A percentile compares a stretch with the other conserved stretches of the same genome.
These are phyloP conservation scores for Endomychus coccineus DNA, from an alignment of 2,888 invertebrate genomes.

Conservation along the genomic window DNA sequence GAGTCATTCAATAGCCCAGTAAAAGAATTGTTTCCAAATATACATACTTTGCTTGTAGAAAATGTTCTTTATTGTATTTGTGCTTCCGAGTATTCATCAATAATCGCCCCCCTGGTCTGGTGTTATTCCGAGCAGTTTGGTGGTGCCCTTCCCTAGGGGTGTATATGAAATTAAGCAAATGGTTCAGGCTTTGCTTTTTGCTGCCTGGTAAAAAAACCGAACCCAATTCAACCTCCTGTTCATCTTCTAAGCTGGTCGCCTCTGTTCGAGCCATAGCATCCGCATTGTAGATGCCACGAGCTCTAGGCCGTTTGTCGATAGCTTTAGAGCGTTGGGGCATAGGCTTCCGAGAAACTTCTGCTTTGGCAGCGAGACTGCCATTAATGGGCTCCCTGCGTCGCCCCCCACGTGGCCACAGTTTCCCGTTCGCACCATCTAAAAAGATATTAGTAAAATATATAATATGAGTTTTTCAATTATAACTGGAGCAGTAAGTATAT, in stretches of 20 bases:
- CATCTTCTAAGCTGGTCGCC: conserved; percentile 56
- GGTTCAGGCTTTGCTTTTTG: conserved; percentile 88
- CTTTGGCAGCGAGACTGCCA: conserved; percentile 47
- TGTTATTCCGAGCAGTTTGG: conserved; percentile 24
- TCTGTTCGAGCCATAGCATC: conserved; percentile 58
- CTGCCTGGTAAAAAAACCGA: conserved; percentile 77
- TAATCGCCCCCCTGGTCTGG: conserved; percentile 28
- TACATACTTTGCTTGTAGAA: conserved; percentile 85
- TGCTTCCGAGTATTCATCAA: conserved; percentile 50
- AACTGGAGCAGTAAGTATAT: too few relatives aligned
- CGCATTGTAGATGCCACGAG: conserved; percentile 53
- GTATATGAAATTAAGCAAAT: conserved; percentile 89
- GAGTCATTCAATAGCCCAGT: too few relatives aligned
- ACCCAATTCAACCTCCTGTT: conserved; percentile 65
- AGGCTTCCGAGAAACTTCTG: conserved; percentile 62
- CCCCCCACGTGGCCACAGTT: conserved; percentile 57
- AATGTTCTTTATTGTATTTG: conserved; percentile 88
- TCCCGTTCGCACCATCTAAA: conserved; percentile 46
- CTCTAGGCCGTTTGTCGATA: conserved; percentile 65
- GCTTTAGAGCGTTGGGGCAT: conserved; percentile 59
- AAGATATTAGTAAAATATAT: too few relatives aligned
- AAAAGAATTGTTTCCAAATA: neutral
- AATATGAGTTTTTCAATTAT: too few relatives aligned
- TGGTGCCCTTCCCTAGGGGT: conserved; percentile 48
- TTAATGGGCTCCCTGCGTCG: conserved; percentile 57